These are phyloP conservation scores for Himalopsyche kuldschensis DNA, from an alignment of 2,888 invertebrate genomes.

Conservation along the genomic window DNA sequence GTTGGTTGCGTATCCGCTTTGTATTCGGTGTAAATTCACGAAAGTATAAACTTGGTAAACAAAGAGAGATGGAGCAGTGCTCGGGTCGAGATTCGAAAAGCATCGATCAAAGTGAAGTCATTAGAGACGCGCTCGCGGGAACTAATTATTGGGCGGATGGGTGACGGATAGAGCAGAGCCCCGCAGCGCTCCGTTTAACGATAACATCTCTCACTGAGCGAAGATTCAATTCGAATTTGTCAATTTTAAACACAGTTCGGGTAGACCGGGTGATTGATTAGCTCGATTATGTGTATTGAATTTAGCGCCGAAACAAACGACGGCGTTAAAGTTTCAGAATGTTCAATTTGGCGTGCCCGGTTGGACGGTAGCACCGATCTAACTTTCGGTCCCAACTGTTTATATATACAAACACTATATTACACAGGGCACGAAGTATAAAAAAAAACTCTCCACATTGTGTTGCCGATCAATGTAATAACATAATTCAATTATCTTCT, in stretches of 20 bases:
- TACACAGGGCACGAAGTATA: too few species aligned
- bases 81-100: neutral
- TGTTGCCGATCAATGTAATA: too few species aligned
- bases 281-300: constrained; percentile 1
- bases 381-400: neutral
- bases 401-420: neutral
- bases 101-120: constrained; percentile 1
- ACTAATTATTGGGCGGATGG: neutral
- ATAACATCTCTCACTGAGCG: neutral
- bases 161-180: neutral
- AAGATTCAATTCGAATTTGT: neutral
- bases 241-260: neutral
- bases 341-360: neutral
- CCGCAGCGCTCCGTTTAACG: neutral
- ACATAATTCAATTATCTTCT: too few species aligned
- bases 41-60: neutral
- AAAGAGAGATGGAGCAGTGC: neutral
- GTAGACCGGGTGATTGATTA: neutral
- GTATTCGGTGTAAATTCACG: neutral
- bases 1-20: neutral
- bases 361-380: neutral
- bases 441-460: too few species aligned
- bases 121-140: constrained; percentile 1
- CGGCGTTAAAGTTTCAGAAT: neutral
- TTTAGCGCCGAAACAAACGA: neutral